Evolutionary conservation across 2,797 vertebrate species (phyloP).

Genomic region (Gallinago solitaria): DNA sequence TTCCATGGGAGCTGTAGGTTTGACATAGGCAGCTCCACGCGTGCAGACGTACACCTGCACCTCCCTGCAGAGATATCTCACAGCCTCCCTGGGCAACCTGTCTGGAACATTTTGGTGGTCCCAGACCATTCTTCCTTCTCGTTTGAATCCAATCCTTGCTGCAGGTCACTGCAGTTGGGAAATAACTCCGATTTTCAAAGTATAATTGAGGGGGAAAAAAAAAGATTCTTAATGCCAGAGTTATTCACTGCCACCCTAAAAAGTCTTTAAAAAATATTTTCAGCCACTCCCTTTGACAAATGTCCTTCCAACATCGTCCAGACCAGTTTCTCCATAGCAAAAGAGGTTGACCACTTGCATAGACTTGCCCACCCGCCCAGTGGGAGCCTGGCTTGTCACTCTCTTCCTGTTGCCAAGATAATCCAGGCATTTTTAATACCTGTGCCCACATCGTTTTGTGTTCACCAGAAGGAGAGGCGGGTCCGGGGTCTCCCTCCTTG

Average conservation of each 20-base stretch:
- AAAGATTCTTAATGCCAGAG: too few relatives aligned
- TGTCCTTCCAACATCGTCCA: fast-evolving
- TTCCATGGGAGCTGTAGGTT: neutral
- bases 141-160: neutral
- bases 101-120: neutral
- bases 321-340: neutral
- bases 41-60: neutral
- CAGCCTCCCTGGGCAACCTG: neutral
- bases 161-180: neutral
- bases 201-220: neutral
- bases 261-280: neutral
- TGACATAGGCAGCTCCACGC: fast-evolving
- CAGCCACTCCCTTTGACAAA: neutral
- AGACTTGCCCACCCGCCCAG: neutral
- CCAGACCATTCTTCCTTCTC: neutral
- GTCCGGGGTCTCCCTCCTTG: neutral
- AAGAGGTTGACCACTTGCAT: fast-evolving
- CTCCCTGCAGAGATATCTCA: fast-evolving
- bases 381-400: neutral
- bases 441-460: neutral
- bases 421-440: neutral
- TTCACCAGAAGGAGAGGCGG: neutral
- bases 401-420: neutral
- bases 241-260: neutral
- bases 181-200: neutral